Conservation (phyloP, 2,797 vertebrate genomes). For the Protosalanx chinensis region DNA sequence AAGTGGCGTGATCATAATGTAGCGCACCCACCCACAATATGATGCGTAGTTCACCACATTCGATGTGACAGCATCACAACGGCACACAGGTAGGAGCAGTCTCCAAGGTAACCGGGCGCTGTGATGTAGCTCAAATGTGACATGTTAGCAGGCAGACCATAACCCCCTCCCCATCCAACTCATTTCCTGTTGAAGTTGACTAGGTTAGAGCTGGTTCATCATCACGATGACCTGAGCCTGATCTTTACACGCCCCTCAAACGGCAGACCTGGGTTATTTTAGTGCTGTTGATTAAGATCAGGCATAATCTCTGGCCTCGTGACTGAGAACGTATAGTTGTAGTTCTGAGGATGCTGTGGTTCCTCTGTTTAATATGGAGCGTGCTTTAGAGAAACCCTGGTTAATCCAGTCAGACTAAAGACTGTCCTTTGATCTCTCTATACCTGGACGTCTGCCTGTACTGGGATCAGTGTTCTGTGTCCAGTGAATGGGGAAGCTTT, state of each 20-base stretch:
- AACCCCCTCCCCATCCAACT: conserved; percentile 46
- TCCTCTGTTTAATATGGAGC: background rate
- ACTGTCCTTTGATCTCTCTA: background rate
- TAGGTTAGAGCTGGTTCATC: conserved; percentile 48
- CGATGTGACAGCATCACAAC: conserved; percentile 36
- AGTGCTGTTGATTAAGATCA: conserved; percentile 22
- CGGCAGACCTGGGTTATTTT: background rate
- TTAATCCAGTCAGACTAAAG: background rate
- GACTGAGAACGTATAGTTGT: background rate
- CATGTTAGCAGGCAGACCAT: conserved; percentile 45
- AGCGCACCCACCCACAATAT: background rate
- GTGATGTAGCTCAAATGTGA: conserved; percentile 38
- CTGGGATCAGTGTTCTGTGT: background rate
- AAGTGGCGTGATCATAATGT: too few species aligned
- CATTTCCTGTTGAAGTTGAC: conserved; percentile 41
- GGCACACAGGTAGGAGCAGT: background rate
- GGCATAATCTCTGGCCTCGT: background rate
- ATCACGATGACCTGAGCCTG: conserved; percentile 41
- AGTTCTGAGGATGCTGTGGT: background rate
- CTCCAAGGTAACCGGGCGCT: conserved; percentile 36
- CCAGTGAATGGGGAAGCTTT: background rate
- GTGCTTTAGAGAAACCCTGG: background rate
- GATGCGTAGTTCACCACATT: background rate
- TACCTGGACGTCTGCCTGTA: too few species aligned
- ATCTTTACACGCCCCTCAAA: conserved; percentile 14